These are phyloP conservation scores for Meriones unguiculatus DNA, from an alignment of 2,113 vertebrate genomes.

Conservation along the genomic window DNA sequence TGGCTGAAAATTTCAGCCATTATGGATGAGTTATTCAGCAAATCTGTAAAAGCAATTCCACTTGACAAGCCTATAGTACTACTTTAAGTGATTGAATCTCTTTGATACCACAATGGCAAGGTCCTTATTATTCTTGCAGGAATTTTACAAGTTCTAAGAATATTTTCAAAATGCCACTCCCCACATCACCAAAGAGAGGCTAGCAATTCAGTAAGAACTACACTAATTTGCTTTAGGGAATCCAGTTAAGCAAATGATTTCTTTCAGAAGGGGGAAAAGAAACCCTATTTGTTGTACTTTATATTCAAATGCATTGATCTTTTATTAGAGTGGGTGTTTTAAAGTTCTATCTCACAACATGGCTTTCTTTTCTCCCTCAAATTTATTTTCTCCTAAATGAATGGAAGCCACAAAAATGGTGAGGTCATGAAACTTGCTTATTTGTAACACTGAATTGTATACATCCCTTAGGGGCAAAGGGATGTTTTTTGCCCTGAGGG, in stretches of 20 bases:
- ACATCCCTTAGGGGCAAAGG: conserved; percentile 85
- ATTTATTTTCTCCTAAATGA: conserved; percentile 85
- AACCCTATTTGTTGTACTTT: conserved; percentile 30
- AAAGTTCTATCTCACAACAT: conserved; percentile 51
- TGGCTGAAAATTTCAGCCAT: conserved; percentile 77
- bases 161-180: conserved; percentile 80
- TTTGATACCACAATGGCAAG: conserved; percentile 80
- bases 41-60: conserved; percentile 81
- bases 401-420: conserved; percentile 85
- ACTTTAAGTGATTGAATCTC: conserved; percentile 80
- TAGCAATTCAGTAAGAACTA: conserved; percentile 66
- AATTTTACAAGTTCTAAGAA: conserved; percentile 82
- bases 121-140: conserved; percentile 79
- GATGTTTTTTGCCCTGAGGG: conserved; percentile 90
- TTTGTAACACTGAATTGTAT: conserved; percentile 88
- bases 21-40: conserved; percentile 78
- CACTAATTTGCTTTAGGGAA: conserved; percentile 68
- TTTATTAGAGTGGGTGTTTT: conserved; percentile 59
- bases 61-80: conserved; percentile 80
- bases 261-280: conserved; percentile 37
- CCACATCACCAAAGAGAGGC: conserved; percentile 68
- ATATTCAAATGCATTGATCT: conserved; percentile 69
- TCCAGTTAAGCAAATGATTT: conserved; percentile 68
- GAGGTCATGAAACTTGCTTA: conserved; percentile 90
- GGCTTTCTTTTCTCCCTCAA: conserved; percentile 67